Base-by-base conservation (phyloP, 2,888 invertebrate species). In the Mechanitis messenoides region DNA sequence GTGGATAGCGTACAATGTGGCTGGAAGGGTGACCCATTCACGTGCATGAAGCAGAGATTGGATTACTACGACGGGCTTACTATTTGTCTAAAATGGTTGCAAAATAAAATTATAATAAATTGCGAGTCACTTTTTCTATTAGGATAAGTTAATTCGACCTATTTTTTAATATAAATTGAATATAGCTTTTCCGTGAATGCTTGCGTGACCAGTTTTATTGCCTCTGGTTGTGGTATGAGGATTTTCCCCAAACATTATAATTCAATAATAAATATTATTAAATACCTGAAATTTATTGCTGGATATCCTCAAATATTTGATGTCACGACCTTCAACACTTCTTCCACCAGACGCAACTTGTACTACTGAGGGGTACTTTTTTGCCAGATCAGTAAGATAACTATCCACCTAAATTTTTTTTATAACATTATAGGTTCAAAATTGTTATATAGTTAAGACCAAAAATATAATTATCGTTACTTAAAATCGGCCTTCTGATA, bases 1-100 rank as follows among this genome's bases (percentile, higher is more conserved):
- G 54, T 92, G 83, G 65, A 94, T 93, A 59, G 93, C 89, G 72
- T 93, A 94, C 0, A 94, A 78, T 0, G 92, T 92, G 0, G 91
- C 91, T 5, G 71, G 91, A 0, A 93, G 91, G 0, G 93, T 91
- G 55, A 93, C 91, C 94, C 94, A 94, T 77, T 95, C 95, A 45
- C 94, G 91, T 1, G 91, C 91, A 69, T 93, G 93, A 42, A 93
- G 90, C 0, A 92, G 90, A 6, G 91, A 92, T 68, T 93, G 92
- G 55, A 93, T 76, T 70, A 92, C 83, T 54, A 93, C 85, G 0
- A 90, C 79, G 0, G 93, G 93, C 65, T 92, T 92, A 0, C 68
- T 74, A 11, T 47, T 63, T 53, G 87, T 83, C 75, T 83, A 20
- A 20, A 20, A 20, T 20, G 20, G 20, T 20, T 20, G 20, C 20